Conservation (phyloP, 2,888 invertebrate genomes). For the Meiosimyza decipiens region DNA sequence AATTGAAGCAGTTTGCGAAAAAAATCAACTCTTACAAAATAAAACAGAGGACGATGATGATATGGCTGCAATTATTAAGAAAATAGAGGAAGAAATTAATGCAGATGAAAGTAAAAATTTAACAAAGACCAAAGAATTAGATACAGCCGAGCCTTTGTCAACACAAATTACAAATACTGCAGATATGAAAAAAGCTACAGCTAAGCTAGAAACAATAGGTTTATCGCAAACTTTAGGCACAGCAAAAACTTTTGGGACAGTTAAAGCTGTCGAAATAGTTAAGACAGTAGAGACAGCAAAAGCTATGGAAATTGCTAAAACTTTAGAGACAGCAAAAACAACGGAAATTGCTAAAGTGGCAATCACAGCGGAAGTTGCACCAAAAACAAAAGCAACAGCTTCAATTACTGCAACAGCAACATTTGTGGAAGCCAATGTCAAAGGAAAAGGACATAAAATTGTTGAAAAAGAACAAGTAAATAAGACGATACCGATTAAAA, state of each 20-base stretch:
- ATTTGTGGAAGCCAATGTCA: not conserved
- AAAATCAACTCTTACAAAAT: not conserved
- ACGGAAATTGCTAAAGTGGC: not conserved
- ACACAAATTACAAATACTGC: not conserved
- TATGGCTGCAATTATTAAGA: constrained; percentile 1
- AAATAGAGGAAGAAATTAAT: constrained; percentile 24
- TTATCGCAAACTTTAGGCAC: too few species aligned
- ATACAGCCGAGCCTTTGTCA: not conserved
- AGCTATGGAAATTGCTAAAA: not conserved
- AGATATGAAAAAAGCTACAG: not conserved
- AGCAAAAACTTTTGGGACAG: too few species aligned
- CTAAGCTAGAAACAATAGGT: too few species aligned
- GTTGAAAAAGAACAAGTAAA: not conserved
- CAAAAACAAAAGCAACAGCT: not conserved
- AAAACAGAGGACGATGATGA: not conserved
- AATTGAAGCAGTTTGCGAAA: constrained; percentile 1
- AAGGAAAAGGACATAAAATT: not conserved
- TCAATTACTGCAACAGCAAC: not conserved
- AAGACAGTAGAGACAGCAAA: too few species aligned
- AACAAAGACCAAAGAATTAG: not conserved
- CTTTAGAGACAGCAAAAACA: not conserved
- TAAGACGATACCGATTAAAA: not conserved
- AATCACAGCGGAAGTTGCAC: not conserved
- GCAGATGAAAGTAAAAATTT: constrained; percentile 1
- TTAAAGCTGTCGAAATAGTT: too few species aligned